phyloP scores from a whole-genome alignment of 2,888 invertebrate genomes.

The Drosophila quinaria region DNA sequence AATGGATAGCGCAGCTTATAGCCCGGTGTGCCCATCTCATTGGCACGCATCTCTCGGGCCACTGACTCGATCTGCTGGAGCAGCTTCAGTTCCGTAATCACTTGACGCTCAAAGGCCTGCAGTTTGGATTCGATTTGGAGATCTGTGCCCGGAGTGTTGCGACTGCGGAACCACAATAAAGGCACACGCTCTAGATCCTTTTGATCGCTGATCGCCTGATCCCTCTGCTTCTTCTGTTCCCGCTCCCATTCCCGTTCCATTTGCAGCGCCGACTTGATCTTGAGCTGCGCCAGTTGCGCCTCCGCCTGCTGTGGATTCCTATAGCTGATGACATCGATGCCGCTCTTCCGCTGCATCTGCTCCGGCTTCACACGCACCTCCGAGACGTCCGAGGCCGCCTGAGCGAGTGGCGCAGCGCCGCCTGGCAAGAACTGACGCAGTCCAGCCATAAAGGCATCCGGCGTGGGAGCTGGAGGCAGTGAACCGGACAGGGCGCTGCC shows the following conservation, averaged over 20 bases:
- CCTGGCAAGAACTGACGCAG: slow-evolving; percentile 52
- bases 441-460: slow-evolving; percentile 42
- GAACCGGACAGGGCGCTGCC: slow-evolving; percentile 37
- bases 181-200: slow-evolving; percentile 58
- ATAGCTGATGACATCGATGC: slow-evolving; percentile 7
- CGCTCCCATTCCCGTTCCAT: slow-evolving; percentile 50
- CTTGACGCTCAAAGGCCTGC: slow-evolving; percentile 74
- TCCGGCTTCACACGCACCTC: slow-evolving; percentile 79
- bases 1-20: slow-evolving; percentile 67
- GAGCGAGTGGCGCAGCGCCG: slow-evolving; percentile 10
- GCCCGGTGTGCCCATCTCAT: slow-evolving; percentile 28
- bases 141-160: slow-evolving; percentile 11
- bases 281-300: slow-evolving; percentile 59
- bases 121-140: slow-evolving; percentile 62
- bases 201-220: slow-evolving; percentile 37
- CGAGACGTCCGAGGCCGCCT: slow-evolving; percentile 77
- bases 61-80: slow-evolving; percentile 77
- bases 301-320: slow-evolving; percentile 33
- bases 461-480: slow-evolving; percentile 22
- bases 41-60: slow-evolving; percentile 75
- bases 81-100: slow-evolving; percentile 72
- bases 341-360: too few species aligned
- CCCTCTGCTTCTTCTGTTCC: slow-evolving; percentile 11
- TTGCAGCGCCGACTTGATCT: slow-evolving; percentile 58
- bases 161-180: slow-evolving; percentile 77